Evolutionary conservation across 2,888 invertebrate genomes (phyloP).

Genomic region (Horisme vitalbata): DNA sequence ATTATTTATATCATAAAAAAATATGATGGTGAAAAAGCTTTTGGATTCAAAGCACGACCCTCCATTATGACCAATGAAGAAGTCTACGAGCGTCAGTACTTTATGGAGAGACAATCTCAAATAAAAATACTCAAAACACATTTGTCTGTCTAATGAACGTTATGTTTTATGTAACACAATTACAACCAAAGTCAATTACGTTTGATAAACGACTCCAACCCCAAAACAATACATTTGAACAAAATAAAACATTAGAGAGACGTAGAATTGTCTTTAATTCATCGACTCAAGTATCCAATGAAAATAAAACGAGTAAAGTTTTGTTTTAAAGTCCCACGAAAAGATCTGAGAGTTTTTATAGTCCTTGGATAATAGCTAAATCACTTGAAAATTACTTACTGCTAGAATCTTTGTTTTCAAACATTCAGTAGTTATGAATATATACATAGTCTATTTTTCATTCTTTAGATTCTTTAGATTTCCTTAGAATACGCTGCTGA

Average conservation of each 20-base stretch:
- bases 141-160: constrained; percentile 19
- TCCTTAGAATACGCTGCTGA: too few species aligned
- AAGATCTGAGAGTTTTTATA: constrained; percentile 7
- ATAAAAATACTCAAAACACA: constrained; percentile 9
- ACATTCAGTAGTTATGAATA: too few species aligned
- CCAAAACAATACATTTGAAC: constrained; percentile 21
- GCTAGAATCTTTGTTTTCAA: too few species aligned
- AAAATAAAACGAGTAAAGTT: constrained; percentile 38
- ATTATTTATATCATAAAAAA: too few species aligned
- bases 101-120: too few species aligned
- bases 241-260: constrained; percentile 24
- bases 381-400: too few species aligned
- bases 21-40: too few species aligned
- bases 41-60: too few species aligned
- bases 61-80: too few species aligned
- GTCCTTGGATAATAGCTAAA: constrained; percentile 10
- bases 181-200: constrained; percentile 25
- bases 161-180: constrained; percentile 25
- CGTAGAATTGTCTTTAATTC: constrained; percentile 36
- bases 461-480: too few species aligned
- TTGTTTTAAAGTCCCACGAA: constrained; percentile 27
- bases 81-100: too few species aligned
- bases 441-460: too few species aligned
- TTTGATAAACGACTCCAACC: constrained; percentile 22
- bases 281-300: constrained; percentile 32